A percentile compares a stretch with the other conserved stretches of the same genome.
Conservation (phyloP, 2,113 vertebrate species). For the Collichthys lucidus region DNA sequence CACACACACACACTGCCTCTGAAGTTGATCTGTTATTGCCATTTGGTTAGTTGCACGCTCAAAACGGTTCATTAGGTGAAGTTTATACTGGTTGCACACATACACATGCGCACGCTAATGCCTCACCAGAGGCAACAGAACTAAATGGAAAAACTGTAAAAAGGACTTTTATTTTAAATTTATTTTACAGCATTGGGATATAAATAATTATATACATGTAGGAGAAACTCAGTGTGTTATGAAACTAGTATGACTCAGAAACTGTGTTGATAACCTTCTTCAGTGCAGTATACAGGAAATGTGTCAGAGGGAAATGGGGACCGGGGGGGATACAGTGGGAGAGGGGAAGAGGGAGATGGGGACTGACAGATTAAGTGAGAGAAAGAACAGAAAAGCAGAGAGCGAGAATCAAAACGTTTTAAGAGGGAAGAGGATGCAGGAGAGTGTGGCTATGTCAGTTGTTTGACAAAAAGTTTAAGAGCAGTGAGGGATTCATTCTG, state of each 20-base stretch:
- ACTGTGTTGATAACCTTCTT: slow-evolving; percentile 49
- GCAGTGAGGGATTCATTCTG: not conserved
- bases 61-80: slow-evolving; percentile 59
- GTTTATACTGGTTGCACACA: slow-evolving; percentile 33
- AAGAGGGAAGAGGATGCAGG: slow-evolving; percentile 1
- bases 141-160: slow-evolving; percentile 12
- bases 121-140: slow-evolving; percentile 9
- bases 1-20: slow-evolving; percentile 71
- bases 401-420: slow-evolving; percentile 13
- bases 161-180: not conserved
- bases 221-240: slow-evolving; percentile 15
- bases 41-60: slow-evolving; percentile 62
- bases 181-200: not conserved
- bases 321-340: slow-evolving; percentile 15
- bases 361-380: slow-evolving; percentile 31
- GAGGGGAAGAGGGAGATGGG: slow-evolving; percentile 46
- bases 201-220: not conserved
- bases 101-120: slow-evolving; percentile 10
- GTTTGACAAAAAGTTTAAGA: not conserved
- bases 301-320: slow-evolving; percentile 68
- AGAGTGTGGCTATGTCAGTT: slow-evolving; percentile 6
- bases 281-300: slow-evolving; percentile 68
- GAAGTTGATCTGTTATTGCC: slow-evolving; percentile 75
- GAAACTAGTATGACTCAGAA: slow-evolving; percentile 60
- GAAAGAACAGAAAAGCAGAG: slow-evolving; percentile 30